Percentiles rank a stretch among this genome's conserved stretches.
phyloP scores from a whole-genome alignment of 2,888 invertebrate genomes.

The Elmis aenea region DNA sequence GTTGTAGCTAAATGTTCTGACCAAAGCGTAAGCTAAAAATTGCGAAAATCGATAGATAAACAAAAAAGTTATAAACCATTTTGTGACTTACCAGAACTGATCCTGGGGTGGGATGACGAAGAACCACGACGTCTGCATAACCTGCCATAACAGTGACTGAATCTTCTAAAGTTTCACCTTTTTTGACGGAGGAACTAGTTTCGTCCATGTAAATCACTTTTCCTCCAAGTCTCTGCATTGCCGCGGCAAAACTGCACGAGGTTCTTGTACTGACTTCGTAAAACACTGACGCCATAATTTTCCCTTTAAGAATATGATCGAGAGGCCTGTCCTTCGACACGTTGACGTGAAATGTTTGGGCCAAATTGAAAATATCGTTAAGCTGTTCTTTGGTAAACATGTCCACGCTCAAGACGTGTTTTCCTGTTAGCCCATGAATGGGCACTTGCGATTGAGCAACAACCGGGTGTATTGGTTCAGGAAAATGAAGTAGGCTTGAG shows the following conservation, averaged over 20 bases:
- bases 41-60: background rate
- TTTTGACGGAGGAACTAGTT: slow-evolving; percentile 86
- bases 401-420: slow-evolving; percentile 80
- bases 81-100: slow-evolving; percentile 71
- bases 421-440: slow-evolving; percentile 58
- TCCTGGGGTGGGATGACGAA: slow-evolving; percentile 90
- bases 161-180: slow-evolving; percentile 93
- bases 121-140: slow-evolving; percentile 89
- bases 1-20: too few species aligned
- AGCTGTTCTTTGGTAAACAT: slow-evolving; percentile 84
- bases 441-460: slow-evolving; percentile 24
- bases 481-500: slow-evolving; percentile 32
- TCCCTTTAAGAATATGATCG: slow-evolving; percentile 84
- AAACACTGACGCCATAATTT: slow-evolving; percentile 93
- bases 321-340: slow-evolving; percentile 79
- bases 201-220: slow-evolving; percentile 87
- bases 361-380: slow-evolving; percentile 90
- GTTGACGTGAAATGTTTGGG: slow-evolving; percentile 77
- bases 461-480: too few species aligned
- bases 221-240: slow-evolving; percentile 95
- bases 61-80: background rate
- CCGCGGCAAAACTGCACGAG: slow-evolving; percentile 91
- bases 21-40: too few species aligned
- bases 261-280: slow-evolving; percentile 98
- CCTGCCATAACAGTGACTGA: slow-evolving; percentile 83